Conservation (phyloP, 2,113 vertebrate genomes). For the Scatophagus argus region DNA sequence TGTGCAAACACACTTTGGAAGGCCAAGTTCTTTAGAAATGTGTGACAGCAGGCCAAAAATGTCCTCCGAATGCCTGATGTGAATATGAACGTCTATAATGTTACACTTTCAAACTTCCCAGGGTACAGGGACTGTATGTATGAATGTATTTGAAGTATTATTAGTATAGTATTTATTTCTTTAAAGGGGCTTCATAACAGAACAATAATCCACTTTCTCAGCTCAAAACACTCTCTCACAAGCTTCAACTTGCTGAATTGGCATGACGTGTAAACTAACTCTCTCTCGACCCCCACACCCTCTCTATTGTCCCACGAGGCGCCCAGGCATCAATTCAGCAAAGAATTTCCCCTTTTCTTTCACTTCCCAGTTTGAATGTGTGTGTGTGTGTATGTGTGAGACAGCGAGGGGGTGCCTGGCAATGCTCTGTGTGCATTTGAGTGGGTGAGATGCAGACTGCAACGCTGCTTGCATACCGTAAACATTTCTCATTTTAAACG, state of each 20-base stretch:
- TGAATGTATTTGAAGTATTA: background rate
- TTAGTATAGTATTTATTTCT: too few species aligned
- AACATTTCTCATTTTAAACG: background rate
- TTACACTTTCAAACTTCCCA: background rate
- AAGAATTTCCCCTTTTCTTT: conserved; percentile 81
- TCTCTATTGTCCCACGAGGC: conserved; percentile 64
- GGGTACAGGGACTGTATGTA: background rate
- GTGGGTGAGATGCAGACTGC: background rate
- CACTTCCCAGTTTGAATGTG: conserved; percentile 46
- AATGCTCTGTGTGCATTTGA: too few species aligned
- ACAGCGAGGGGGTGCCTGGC: too few species aligned
- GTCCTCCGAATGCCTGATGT: background rate
- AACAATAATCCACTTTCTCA: background rate
- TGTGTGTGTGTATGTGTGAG: conserved; percentile 4
- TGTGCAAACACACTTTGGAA: conserved; percentile 1
- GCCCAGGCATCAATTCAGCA: conserved; percentile 57
- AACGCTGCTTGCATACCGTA: background rate
- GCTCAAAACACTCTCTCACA: background rate
- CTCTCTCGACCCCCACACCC: conserved; percentile 43
- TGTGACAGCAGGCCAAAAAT: background rate
- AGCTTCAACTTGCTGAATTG: background rate
- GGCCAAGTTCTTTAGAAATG: conserved; percentile 10
- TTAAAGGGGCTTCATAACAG: background rate
- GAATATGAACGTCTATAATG: too few species aligned
- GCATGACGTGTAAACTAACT: conserved; percentile 27